Percentiles rank a stretch among this genome's conserved stretches.
phyloP scores from a whole-genome alignment of 2,797 vertebrate species.

The Limosa lapponica region DNA sequence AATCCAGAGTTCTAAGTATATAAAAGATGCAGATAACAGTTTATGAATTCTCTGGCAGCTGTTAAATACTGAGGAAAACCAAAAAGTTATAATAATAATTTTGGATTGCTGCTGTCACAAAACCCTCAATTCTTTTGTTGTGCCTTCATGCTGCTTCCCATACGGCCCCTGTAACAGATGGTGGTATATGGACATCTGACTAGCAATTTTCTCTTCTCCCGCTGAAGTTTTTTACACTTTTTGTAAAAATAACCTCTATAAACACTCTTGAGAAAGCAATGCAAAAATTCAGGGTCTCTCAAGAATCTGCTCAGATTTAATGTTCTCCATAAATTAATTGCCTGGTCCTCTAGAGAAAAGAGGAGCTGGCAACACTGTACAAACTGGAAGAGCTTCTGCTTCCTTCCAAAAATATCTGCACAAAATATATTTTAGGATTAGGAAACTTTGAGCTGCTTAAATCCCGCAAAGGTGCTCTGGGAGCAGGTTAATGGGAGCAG shows the following conservation, averaged over 20 bases:
- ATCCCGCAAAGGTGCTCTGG: neutral
- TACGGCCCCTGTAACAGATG: neutral
- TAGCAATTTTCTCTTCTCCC: neutral
- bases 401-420: neutral
- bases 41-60: neutral
- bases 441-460: neutral
- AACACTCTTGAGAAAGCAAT: neutral
- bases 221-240: neutral
- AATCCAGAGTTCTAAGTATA: neutral
- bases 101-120: neutral
- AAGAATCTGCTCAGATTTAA: neutral
- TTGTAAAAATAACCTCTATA: neutral
- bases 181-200: neutral
- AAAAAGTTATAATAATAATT: neutral
- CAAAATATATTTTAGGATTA: neutral
- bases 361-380: neutral
- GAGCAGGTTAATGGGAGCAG: neutral
- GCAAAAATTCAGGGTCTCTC: neutral
- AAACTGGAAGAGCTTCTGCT: neutral
- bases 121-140: neutral
- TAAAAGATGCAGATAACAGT: neutral
- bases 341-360: neutral
- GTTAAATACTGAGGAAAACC: neutral
- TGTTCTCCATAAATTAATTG: neutral
- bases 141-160: neutral